These are phyloP conservation scores for Dendropsophus ebraccatus DNA, from an alignment of 2,113 vertebrate species.

Conservation along the genomic window DNA sequence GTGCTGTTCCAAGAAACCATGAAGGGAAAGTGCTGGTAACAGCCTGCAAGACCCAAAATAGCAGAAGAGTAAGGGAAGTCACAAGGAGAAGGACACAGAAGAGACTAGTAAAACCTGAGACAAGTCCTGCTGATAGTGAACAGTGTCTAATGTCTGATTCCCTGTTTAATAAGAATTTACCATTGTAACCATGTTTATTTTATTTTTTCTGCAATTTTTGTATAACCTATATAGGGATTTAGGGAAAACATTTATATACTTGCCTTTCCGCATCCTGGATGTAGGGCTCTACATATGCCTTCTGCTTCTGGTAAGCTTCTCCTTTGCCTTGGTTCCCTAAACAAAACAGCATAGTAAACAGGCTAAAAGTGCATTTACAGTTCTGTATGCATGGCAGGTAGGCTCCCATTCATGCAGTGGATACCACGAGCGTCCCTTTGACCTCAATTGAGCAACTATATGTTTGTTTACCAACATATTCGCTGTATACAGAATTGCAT, in stretches of 20 bases:
- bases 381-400: no score
- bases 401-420: no score
- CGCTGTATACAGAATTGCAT: no score
- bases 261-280: constrained; percentile 77
- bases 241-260: not conserved
- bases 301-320: constrained; percentile 73
- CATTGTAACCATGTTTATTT: not conserved
- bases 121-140: not conserved
- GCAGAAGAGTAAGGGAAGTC: no score
- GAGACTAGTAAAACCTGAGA: not conserved
- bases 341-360: constrained; percentile 49
- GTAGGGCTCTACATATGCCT: constrained; percentile 74
- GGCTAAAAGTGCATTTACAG: not conserved
- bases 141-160: not conserved
- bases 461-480: no score
- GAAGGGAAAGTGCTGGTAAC: no score
- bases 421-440: no score
- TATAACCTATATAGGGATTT: not conserved
- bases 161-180: not conserved
- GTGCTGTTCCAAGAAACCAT: not conserved
- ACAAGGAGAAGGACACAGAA: no score
- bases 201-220: not conserved
- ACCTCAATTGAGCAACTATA: no score
- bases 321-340: constrained; percentile 71
- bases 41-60: no score